A percentile compares a stretch with the other conserved stretches of the same genome.
Conservation (phyloP, 2,888 invertebrate genomes). For the Dryobotodes eremita region DNA sequence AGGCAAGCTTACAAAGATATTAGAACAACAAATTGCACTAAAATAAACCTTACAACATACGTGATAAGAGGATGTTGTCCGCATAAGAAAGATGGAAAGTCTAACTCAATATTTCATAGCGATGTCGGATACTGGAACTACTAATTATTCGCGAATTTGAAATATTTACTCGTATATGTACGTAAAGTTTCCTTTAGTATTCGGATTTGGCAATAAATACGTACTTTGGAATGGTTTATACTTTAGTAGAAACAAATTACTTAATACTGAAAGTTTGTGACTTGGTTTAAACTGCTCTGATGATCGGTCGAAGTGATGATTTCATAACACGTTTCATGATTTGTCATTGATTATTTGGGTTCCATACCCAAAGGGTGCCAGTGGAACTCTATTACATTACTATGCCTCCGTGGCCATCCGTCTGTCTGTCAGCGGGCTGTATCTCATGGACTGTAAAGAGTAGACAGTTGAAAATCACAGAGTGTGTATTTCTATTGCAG, state of each 20-base stretch:
- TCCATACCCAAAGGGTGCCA: too few relatives aligned
- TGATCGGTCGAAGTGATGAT: background rate
- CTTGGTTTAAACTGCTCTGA: background rate
- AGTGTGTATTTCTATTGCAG: too few relatives aligned
- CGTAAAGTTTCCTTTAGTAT: constrained; percentile 9
- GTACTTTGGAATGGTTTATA: background rate
- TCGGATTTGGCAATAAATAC: background rate
- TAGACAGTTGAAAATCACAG: too few relatives aligned
- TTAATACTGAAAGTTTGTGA: background rate
- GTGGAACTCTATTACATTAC: too few relatives aligned
- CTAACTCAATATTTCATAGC: constrained; percentile 82
- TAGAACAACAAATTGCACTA: background rate
- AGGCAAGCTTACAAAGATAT: constrained; percentile 24
- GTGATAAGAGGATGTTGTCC: background rate
- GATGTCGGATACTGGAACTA: constrained; percentile 66
- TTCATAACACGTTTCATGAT: background rate
- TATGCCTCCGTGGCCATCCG: too few relatives aligned
- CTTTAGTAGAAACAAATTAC: background rate
- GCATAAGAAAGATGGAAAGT: constrained; percentile 49
- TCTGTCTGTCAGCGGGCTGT: too few relatives aligned
- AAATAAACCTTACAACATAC: constrained; percentile 19
- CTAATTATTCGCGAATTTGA: constrained; percentile 67
- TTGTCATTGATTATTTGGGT: background rate
- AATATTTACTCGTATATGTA: constrained; percentile 50
- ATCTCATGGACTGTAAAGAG: too few relatives aligned